Evolutionary conservation across 2,797 vertebrate genomes (phyloP).

Genomic region (Mus spretus): DNA sequence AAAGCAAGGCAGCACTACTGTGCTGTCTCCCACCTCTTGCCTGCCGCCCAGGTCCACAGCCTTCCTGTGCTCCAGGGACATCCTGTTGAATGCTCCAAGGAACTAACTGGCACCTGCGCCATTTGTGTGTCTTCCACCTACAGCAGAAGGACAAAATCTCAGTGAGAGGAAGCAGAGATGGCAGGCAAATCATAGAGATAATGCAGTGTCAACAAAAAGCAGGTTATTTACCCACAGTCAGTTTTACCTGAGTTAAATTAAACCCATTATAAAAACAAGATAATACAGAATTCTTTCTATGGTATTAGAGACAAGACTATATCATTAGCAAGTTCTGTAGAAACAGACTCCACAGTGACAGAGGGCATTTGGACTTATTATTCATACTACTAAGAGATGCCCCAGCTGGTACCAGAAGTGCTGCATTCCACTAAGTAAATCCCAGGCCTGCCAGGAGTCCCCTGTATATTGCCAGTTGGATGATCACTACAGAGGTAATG

Average conservation of each 20-base stretch:
- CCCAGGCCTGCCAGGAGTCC: not conserved
- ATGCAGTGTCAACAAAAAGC: not conserved
- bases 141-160: slow-evolving; percentile 58
- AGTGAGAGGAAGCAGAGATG: not conserved
- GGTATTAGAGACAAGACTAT: not conserved
- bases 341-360: not conserved
- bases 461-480: not conserved
- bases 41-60: slow-evolving; percentile 96
- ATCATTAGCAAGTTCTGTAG: not conserved
- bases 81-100: slow-evolving; percentile 95
- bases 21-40: slow-evolving; percentile 93
- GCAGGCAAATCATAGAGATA: not conserved
- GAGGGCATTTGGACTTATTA: not conserved
- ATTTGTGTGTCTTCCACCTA: slow-evolving; percentile 99
- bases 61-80: slow-evolving; percentile 94
- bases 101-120: slow-evolving; percentile 97
- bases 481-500: not conserved
- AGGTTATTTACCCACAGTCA: not conserved
- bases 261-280: not conserved
- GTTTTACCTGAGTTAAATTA: not conserved
- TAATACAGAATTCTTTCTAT: not conserved
- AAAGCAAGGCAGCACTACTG: not conserved
- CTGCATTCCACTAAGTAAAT: not conserved
- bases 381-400: not conserved
- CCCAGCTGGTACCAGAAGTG: not conserved